Evolutionary conservation across 2,888 invertebrate species (phyloP).

Genomic region (Geophilus truncorum): DNA sequence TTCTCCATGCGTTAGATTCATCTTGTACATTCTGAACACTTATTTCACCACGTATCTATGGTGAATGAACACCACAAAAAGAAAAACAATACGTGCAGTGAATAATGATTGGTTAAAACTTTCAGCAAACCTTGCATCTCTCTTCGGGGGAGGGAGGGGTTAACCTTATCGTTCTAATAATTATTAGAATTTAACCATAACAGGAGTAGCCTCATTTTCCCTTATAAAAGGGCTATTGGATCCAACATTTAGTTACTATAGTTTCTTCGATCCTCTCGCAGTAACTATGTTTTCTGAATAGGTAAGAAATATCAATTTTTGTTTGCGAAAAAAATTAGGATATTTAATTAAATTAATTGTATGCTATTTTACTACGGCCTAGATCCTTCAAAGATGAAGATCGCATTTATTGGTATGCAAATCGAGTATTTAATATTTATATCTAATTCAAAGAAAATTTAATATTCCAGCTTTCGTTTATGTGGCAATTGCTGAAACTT

Average conservation of each 20-base stretch:
- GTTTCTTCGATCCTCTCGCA: neutral
- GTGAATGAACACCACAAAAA: too few species aligned
- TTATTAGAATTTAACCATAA: neutral
- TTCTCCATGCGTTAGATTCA: too few species aligned
- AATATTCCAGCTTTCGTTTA: neutral
- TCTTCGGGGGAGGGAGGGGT: neutral
- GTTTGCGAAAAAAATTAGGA: neutral
- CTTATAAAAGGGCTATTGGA: neutral
- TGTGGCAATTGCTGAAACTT: neutral
- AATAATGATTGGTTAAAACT: neutral
- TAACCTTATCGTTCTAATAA: neutral
- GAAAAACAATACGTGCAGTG: slow-evolving; percentile 1
- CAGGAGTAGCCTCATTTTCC: neutral
- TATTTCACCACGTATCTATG: too few species aligned
- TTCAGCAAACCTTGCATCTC: neutral
- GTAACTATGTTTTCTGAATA: neutral
- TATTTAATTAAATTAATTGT: neutral
- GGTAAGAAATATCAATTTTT: neutral
- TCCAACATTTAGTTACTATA: neutral
- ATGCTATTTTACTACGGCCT: neutral
- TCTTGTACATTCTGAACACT: too few species aligned
- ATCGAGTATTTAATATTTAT: neutral
- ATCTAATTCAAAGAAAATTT: neutral
- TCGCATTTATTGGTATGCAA: neutral
- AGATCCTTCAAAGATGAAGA: neutral